Percentiles rank a stretch among this genome's conserved stretches.
Evolutionary conservation across 2,113 vertebrate genomes (phyloP).

Genomic region (Micronycteris hirsuta): DNA sequence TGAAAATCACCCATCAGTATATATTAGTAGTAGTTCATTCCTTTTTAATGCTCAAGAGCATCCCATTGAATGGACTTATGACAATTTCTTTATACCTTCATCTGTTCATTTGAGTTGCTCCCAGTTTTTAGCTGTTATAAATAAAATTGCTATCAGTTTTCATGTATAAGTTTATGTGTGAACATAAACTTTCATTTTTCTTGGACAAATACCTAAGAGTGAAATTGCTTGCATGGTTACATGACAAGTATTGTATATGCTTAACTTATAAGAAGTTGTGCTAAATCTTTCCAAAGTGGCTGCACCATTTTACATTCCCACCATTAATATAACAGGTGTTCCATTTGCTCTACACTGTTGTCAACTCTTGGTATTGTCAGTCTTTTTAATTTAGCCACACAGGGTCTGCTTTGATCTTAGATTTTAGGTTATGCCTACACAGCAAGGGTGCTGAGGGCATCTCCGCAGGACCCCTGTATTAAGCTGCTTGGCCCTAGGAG

Average conservation of each 20-base stretch:
- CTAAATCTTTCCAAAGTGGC: background rate
- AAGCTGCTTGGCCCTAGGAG: background rate
- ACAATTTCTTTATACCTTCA: background rate
- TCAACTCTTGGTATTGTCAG: background rate
- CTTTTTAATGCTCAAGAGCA: background rate
- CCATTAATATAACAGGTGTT: background rate
- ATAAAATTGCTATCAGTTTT: background rate
- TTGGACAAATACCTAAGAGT: background rate
- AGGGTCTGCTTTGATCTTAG: background rate
- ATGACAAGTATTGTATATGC: background rate
- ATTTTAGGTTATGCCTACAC: background rate
- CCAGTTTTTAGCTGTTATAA: background rate
- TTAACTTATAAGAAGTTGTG: background rate
- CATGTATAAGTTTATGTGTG: background rate
- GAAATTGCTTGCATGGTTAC: background rate
- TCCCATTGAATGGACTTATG: background rate
- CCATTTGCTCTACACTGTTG: background rate
- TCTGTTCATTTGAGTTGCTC: background rate
- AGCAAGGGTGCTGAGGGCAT: background rate
- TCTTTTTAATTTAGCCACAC: background rate
- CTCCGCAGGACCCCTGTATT: background rate
- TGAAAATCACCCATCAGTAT: background rate
- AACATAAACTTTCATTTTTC: background rate
- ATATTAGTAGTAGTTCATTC: background rate
- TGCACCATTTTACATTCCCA: background rate